Base-by-base conservation (phyloP, 2,113 vertebrate species). In the Euleptes europaea region DNA sequence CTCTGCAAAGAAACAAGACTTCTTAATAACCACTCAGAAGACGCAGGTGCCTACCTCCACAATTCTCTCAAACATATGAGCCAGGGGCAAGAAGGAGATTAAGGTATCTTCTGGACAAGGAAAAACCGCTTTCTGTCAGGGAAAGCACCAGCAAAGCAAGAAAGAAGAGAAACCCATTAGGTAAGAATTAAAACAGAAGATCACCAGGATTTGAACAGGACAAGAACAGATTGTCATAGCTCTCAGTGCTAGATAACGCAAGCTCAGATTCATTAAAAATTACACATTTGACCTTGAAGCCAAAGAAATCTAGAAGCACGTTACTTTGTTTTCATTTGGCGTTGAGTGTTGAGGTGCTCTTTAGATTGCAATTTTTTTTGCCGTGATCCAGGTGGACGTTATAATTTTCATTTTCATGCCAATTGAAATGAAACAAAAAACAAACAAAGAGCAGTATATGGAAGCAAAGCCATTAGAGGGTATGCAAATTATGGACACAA, bases 11-110 rank as follows among this genome's bases (percentile, higher is more conserved):
- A 69, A 80, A 86, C 7, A 19, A 89, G 91, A 92, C 4, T 75
- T 92, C 86, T 93, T 66, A 88, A 2, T 49, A 87, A 54, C 47
- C 74, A 26, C n/a, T 11, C 19, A 71, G 31, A 87, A 92, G 21
- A 85, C 42, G 72, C 4, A 88, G 26, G 65, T 83, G 82, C 90
- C 90, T 97, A 99, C 98, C 98, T 99, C 98, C 84, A 99, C 97
- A 28, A 98, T 80, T 94, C 95, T 97, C 93, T 99, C 98, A 97
- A 99, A 99, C 98, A 99, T 99, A 88, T 99, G 98, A 70, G 98
- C 98, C 93, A 99, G 94, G 84, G 99, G 99, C 91, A 99, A 97
- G 96, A 99, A 99, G 92, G 98, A 99, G 94, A 99, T 98, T 94
- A 98, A 90, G 84, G 94, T 94, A 33, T 99, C 98, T 82, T 97